These are phyloP conservation scores for Rhopalosiphum padi DNA, from an alignment of 1,140 invertebrate species.

Conservation along the genomic window DNA sequence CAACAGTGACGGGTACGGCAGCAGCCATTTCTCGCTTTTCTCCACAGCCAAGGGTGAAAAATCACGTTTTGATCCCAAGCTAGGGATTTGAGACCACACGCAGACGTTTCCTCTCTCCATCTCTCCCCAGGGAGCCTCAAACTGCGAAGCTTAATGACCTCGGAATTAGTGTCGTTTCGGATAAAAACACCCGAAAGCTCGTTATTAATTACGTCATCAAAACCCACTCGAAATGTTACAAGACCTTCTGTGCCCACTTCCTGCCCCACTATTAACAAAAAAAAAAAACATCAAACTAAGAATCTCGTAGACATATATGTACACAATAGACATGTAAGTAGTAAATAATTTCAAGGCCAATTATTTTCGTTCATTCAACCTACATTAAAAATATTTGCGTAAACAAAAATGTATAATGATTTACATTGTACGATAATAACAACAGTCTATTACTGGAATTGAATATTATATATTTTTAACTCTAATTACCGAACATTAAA, in stretches of 20 bases:
- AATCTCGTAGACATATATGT: neutral
- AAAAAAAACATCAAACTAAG: neutral
- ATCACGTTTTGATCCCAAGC: constrained; percentile 55
- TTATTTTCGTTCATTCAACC: neutral
- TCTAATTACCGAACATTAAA: neutral
- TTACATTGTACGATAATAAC: neutral
- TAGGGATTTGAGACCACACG: constrained; percentile 32
- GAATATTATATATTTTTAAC: neutral
- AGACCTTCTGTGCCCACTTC: neutral
- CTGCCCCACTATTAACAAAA: neutral
- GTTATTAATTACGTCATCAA: constrained; percentile 53
- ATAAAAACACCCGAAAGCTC: constrained; percentile 44
- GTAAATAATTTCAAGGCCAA: neutral
- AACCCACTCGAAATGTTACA: constrained; percentile 35
- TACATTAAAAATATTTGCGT: neutral
- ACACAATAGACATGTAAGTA: neutral
- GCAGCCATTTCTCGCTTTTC: constrained; percentile 1
- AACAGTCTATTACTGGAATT: neutral
- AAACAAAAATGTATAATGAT: neutral
- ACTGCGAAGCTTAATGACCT: constrained; percentile 51
- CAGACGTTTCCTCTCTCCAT: constrained; percentile 16
- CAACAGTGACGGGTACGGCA: neutral
- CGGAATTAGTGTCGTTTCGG: constrained; percentile 52
- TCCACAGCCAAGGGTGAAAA: constrained; percentile 34
- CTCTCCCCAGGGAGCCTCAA: neutral